Conservation (phyloP, 2,888 invertebrate genomes). For the Diadegma fenestrale region DNA sequence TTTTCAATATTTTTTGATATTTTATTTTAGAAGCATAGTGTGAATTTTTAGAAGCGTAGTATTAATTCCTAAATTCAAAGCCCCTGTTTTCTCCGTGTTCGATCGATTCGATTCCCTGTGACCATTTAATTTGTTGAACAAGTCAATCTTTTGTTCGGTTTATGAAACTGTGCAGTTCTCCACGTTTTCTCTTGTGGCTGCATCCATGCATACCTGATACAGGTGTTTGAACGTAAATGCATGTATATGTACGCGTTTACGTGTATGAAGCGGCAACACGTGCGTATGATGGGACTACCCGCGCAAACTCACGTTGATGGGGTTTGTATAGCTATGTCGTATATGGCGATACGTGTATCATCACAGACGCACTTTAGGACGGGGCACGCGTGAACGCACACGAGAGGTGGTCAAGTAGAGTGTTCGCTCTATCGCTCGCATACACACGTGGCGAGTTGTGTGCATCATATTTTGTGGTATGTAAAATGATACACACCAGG, state of each 20-base stretch:
- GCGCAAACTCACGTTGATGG: constrained; percentile 3
- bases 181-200: background rate
- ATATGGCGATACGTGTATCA: constrained; percentile 30
- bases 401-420: constrained; percentile 40
- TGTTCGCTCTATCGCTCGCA: constrained; percentile 19
- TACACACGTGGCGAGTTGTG: constrained; percentile 20
- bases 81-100: too few relatives aligned
- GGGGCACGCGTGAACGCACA: constrained; percentile 60
- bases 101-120: too few relatives aligned
- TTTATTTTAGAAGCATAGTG: too few relatives aligned
- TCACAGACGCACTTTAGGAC: constrained; percentile 49
- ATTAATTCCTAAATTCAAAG: too few relatives aligned
- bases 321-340: constrained; percentile 26
- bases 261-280: constrained; percentile 25
- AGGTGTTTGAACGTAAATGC: background rate
- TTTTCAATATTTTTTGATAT: too few relatives aligned
- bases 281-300: constrained; percentile 20
- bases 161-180: background rate
- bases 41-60: too few relatives aligned
- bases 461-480: constrained; percentile 23
- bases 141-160: background rate
- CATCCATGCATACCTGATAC: background rate
- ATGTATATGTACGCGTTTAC: background rate
- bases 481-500: constrained; percentile 46
- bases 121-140: background rate